Percentiles rank a stretch among this genome's conserved stretches.
phyloP scores from a whole-genome alignment of 2,113 vertebrate genomes.

The Eulemur macaco region DNA sequence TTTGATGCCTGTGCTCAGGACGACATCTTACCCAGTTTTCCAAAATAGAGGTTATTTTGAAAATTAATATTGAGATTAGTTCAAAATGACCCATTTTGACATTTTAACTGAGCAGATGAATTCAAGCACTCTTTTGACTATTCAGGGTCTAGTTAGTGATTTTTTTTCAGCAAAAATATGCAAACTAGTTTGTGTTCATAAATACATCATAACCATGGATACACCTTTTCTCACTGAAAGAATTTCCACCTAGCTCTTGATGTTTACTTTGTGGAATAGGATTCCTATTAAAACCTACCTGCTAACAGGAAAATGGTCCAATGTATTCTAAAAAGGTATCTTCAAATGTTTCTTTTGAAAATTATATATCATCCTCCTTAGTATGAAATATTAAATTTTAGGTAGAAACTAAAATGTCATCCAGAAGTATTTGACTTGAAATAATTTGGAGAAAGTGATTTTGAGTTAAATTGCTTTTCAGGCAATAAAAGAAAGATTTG shows the following conservation, averaged over 20 bases:
- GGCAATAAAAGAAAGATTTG: slow-evolving; percentile 42
- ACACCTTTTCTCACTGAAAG: background rate
- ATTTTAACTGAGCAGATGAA: background rate
- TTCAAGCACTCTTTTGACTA: background rate
- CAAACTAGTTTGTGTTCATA: background rate
- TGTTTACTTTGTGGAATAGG: background rate
- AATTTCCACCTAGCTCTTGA: background rate
- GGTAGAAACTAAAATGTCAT: slow-evolving; percentile 5
- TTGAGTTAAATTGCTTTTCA: slow-evolving; percentile 46
- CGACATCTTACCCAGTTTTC: background rate
- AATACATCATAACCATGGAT: background rate
- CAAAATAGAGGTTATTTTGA: background rate
- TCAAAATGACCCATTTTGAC: background rate
- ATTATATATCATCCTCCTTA: background rate
- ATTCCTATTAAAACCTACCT: background rate
- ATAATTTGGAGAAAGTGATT: slow-evolving; percentile 26
- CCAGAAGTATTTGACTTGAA: background rate
- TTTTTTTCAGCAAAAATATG: background rate
- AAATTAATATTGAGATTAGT: background rate
- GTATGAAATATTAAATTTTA: background rate
- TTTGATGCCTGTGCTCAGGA: background rate
- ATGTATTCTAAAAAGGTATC: background rate
- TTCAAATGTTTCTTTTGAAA: background rate
- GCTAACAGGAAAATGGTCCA: background rate
- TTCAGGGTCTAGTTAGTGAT: background rate